Percentiles rank a stretch among this genome's conserved stretches.
Conservation (phyloP, 30 jellyfish, hydroid and myxozoan species). For the Haliclystus octoradiatus region DNA sequence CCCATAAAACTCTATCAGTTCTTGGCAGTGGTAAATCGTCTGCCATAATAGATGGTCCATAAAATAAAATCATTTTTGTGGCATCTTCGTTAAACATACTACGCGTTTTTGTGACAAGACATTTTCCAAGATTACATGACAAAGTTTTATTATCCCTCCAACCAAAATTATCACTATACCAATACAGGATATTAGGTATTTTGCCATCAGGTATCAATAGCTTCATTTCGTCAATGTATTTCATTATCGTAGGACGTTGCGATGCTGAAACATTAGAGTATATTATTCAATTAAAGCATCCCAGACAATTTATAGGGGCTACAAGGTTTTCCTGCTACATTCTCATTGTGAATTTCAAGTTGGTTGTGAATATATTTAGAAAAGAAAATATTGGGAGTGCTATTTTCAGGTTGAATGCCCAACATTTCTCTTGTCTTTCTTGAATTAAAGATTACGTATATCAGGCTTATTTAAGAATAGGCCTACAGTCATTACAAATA, state of each 20-base stretch:
- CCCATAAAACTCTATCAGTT: constrained; percentile 42
- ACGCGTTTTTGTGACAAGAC: constrained; percentile 8
- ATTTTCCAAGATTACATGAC: constrained; percentile 19
- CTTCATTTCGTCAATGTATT: background rate
- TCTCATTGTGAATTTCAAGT: no score
- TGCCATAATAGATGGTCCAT: constrained; percentile 64
- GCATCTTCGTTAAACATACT: constrained; percentile 4
- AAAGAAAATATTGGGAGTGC: no score
- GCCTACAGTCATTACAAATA: no score
- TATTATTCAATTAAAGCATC: no score
- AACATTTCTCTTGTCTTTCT: no score
- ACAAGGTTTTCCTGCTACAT: no score
- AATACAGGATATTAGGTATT: constrained; percentile 27
- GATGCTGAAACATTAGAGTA: no score
- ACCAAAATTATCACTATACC: constrained; percentile 32
- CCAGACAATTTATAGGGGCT: no score
- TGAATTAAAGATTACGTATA: no score
- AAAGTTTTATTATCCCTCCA: background rate
- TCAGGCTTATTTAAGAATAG: no score
- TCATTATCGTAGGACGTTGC: background rate
- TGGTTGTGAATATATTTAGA: no score
- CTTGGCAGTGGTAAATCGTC: constrained; percentile 72
- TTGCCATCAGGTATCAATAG: background rate
- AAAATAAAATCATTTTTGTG: constrained; percentile 40
- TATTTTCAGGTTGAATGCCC: no score